Base-by-base conservation (phyloP, 1,140 invertebrate genomes). In the Chrysoperla carnea region DNA sequence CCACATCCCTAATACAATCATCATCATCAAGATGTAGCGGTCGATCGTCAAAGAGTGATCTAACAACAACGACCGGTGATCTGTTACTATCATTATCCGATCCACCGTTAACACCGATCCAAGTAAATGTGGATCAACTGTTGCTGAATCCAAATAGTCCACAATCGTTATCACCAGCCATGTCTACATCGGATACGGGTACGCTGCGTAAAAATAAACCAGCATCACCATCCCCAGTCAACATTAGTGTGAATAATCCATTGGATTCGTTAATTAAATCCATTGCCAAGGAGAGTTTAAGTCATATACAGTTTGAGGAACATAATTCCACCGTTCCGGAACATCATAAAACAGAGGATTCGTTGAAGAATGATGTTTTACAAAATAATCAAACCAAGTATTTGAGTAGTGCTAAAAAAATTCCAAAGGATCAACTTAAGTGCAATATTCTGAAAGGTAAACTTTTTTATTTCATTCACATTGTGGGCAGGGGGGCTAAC, bases 401-500 rank as follows among this genome's bases (percentile, higher is more conserved):
- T 49, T 59, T 68, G 29, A 66, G 61, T 41, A 57, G 64, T 13
- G 70, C 68, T 14, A 71, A 71, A 23, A 73, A 75, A 50, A 68
- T 92, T 29, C 85, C 86, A 29, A 81, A 84, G 1, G 85, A 89
- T 45, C 82, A 90, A 52, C 73, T 93, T 37, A 94, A 94, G 64
- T 93, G 88, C 62, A 95, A 94, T 67, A 93, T 94, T 57, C 63
- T 92, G 29, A 94, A 94, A 72, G 87, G 82, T 66, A 70, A 68
- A 11, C 11, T 31, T 31, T 31, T n/a, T n/a, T n/a, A n/a, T n/a
- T n/a, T n/a, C n/a, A n/a, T n/a, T n/a, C n/a, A n/a, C n/a, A n/a
- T n/a, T n/a, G n/a, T n/a, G n/a, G n/a, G n/a, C n/a, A n/a, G n/a
- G n/a, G n/a, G n/a, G n/a, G n/a, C n/a, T n/a, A n/a, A n/a, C n/a